Conservation (phyloP, 1,140 invertebrate genomes). For the Gryon sp. region DNA sequence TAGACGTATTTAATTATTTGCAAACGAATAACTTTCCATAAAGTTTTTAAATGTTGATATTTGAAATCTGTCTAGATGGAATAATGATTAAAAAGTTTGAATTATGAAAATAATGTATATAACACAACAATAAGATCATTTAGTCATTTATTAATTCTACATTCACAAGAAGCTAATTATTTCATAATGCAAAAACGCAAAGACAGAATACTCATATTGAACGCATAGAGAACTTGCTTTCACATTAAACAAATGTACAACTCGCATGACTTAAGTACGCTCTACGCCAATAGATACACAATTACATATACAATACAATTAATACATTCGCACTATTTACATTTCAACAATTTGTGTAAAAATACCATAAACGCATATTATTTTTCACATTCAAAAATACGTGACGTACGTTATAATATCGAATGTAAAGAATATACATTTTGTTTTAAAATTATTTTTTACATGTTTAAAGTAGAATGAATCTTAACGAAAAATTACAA, state of each 20-base stretch:
- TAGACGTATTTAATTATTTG: too few relatives aligned
- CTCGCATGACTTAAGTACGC: conserved; percentile 53
- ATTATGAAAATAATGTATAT: too few relatives aligned
- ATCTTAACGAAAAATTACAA: too few relatives aligned
- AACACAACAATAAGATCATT: conserved; percentile 57
- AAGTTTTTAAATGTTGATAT: too few relatives aligned
- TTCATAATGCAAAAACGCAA: conserved; percentile 47
- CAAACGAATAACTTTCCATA: too few relatives aligned
- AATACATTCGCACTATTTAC: conserved; percentile 74
- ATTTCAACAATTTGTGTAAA: conserved; percentile 78
- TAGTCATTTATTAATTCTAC: conserved; percentile 60
- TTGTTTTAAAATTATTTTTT: too few relatives aligned
- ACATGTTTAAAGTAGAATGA: too few relatives aligned
- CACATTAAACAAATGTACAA: conserved; percentile 47
- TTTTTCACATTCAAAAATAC: conserved; percentile 56
- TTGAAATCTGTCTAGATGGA: too few relatives aligned
- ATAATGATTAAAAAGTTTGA: too few relatives aligned
- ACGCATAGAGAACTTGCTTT: conserved; percentile 47
- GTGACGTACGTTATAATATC: too few relatives aligned
- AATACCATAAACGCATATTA: conserved; percentile 77
- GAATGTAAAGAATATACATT: too few relatives aligned
- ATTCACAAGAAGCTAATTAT: conserved; percentile 62
- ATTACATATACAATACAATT: conserved; percentile 74
- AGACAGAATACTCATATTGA: conserved; percentile 59
- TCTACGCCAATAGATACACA: conserved; percentile 73